These are phyloP conservation scores for Drosophila grimshawi DNA, from an alignment of 1,140 invertebrate genomes.

Conservation along the genomic window DNA sequence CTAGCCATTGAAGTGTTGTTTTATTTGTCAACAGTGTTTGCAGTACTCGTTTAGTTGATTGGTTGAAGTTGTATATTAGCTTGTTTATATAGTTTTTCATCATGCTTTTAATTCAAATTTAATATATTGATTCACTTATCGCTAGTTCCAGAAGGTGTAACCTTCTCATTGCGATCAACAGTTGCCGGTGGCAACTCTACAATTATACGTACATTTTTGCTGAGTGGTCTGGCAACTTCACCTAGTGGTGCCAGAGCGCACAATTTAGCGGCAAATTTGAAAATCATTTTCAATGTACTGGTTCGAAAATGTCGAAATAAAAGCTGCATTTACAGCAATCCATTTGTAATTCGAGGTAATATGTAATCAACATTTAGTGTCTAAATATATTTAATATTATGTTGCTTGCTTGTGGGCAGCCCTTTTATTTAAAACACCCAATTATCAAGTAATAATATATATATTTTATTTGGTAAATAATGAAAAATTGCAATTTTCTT, in stretches of 20 bases:
- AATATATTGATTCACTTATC: constrained; percentile 14
- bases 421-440: not conserved
- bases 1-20: too few relatives aligned
- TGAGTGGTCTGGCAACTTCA: not conserved
- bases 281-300: not conserved
- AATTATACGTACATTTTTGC: constrained; percentile 11
- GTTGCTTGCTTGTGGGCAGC: constrained; percentile 3
- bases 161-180: not conserved
- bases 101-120: not conserved
- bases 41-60: not conserved
- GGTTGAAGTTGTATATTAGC: not conserved
- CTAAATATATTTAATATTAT: not conserved
- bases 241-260: not conserved
- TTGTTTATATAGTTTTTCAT: not conserved
- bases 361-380: not conserved
- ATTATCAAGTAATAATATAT: not conserved
- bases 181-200: not conserved
- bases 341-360: not conserved
- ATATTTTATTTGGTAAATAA: constrained; percentile 33
- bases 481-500: constrained; percentile 31
- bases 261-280: not conserved
- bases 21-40: not conserved
- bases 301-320: too few relatives aligned
- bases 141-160: constrained; percentile 17
- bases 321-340: too few relatives aligned